phyloP scores from a whole-genome alignment of 1,140 invertebrate species.

The Zaprionus ornatus region DNA sequence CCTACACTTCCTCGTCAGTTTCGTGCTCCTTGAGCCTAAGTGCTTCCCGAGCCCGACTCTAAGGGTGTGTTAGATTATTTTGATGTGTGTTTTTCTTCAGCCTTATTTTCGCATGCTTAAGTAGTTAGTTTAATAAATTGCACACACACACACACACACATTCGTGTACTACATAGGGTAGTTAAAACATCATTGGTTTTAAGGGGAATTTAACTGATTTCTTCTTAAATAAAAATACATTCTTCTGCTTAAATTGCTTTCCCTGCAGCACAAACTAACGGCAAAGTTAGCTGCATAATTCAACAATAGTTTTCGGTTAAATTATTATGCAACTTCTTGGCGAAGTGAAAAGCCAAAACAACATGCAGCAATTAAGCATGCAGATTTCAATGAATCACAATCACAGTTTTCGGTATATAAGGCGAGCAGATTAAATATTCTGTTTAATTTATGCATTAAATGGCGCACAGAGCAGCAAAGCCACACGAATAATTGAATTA shows the following conservation, averaged over 20 bases:
- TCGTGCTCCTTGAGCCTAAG: slow-evolving; percentile 53
- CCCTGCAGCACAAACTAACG: neutral
- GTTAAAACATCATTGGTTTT: slow-evolving; percentile 24
- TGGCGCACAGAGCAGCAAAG: neutral
- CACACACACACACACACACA: slow-evolving; percentile 43
- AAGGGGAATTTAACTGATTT: slow-evolving; percentile 26
- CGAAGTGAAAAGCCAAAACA: neutral
- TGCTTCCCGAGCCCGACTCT: slow-evolving; percentile 60
- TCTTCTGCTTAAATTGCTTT: slow-evolving; percentile 18
- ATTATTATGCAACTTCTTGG: slow-evolving; percentile 5
- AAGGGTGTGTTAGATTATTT: slow-evolving; percentile 76
- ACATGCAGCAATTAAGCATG: slow-evolving; percentile 4
- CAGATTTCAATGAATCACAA: slow-evolving; percentile 3
- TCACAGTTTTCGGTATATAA: neutral
- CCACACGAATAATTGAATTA: neutral
- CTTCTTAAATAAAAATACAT: slow-evolving; percentile 10
- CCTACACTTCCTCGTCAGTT: slow-evolving; percentile 21
- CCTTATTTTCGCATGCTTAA: slow-evolving; percentile 74
- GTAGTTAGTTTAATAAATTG: slow-evolving; percentile 81
- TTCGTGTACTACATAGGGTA: neutral
- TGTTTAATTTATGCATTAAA: slow-evolving; percentile 7
- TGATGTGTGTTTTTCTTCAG: slow-evolving; percentile 49
- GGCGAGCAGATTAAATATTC: neutral
- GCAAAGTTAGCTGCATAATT: slow-evolving; percentile 24
- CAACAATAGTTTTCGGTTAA: slow-evolving; percentile 6